These are phyloP conservation scores for Tokudaia tokunoshimensis DNA, from an alignment of 2,797 vertebrate species.

Conservation along the genomic window DNA sequence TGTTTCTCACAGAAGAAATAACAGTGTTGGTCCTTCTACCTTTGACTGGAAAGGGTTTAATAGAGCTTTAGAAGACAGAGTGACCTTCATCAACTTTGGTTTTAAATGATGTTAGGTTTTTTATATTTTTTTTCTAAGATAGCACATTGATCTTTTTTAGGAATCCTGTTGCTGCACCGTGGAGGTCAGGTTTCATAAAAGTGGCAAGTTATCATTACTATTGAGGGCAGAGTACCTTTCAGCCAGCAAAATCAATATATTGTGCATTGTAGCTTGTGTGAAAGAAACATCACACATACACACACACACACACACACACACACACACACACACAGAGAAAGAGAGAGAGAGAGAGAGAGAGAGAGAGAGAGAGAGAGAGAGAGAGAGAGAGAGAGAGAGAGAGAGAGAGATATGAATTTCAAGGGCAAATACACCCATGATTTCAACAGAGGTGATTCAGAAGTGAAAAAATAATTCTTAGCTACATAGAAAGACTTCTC, in stretches of 20 bases:
- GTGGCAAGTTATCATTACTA: constrained; percentile 64
- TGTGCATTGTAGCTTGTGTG: not conserved
- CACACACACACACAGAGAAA: not conserved
- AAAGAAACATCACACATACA: not conserved
- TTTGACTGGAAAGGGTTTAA: constrained; percentile 35
- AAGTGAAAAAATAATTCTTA: constrained; percentile 26
- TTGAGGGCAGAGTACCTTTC: constrained; percentile 41
- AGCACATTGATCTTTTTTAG: constrained; percentile 62
- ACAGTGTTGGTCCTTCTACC: constrained; percentile 35
- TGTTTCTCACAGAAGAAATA: constrained; percentile 57
- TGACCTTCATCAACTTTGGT: constrained; percentile 69
- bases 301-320: constrained; percentile 4
- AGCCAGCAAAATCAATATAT: constrained; percentile 60
- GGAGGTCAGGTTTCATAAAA: constrained; percentile 72
- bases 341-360: too few species aligned
- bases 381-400: too few species aligned
- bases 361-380: too few species aligned
- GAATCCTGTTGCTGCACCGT: constrained; percentile 25
- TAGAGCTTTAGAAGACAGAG: constrained; percentile 39
- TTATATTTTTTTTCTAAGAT: not conserved
- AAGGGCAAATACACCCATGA: constrained; percentile 17
- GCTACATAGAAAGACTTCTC: not conserved
- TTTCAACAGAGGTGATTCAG: not conserved
- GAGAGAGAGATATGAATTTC: not conserved
- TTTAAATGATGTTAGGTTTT: constrained; percentile 46